These are phyloP conservation scores for Luehdorfia chinensis DNA, from an alignment of 1,140 invertebrate genomes.

Conservation along the genomic window DNA sequence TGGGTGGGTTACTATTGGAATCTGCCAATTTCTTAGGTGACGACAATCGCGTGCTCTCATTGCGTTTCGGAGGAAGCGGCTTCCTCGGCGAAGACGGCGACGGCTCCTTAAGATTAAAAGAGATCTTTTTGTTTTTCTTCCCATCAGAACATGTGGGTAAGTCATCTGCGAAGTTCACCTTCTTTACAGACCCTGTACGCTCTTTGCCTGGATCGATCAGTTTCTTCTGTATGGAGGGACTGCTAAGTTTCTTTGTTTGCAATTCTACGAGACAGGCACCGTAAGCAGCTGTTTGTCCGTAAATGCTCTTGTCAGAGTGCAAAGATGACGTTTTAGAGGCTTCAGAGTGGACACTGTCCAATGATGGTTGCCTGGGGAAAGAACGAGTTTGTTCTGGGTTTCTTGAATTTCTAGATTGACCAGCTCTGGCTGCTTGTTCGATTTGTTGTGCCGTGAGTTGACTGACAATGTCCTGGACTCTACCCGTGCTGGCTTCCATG, in stretches of 20 bases:
- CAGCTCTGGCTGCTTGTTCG: constrained; percentile 49
- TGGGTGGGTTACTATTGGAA: constrained; percentile 85
- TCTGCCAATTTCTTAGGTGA: constrained; percentile 87
- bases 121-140: constrained; percentile 60
- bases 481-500: constrained; percentile 40
- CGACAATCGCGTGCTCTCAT: constrained; percentile 82
- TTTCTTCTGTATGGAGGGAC: constrained; percentile 53
- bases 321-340: constrained; percentile 50
- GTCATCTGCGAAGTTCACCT: constrained; percentile 63
- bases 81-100: constrained; percentile 61
- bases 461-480: constrained; percentile 59
- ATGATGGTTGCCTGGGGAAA: constrained; percentile 56
- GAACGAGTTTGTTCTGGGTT: constrained; percentile 32
- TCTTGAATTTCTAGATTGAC: constrained; percentile 29
- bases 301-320: constrained; percentile 56
- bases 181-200: constrained; percentile 55
- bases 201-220: constrained; percentile 42
- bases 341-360: constrained; percentile 59
- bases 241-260: constrained; percentile 56
- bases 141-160: constrained; percentile 39
- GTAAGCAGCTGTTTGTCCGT: constrained; percentile 50
- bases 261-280: constrained; percentile 61
- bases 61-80: constrained; percentile 83
- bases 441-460: constrained; percentile 58
- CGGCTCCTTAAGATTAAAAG: constrained; percentile 53